Evolutionary conservation across 2,113 vertebrate species (phyloP), one percentile per base, ranked within the genome.

Genomic region (Dipodomys stephensi): DNA sequence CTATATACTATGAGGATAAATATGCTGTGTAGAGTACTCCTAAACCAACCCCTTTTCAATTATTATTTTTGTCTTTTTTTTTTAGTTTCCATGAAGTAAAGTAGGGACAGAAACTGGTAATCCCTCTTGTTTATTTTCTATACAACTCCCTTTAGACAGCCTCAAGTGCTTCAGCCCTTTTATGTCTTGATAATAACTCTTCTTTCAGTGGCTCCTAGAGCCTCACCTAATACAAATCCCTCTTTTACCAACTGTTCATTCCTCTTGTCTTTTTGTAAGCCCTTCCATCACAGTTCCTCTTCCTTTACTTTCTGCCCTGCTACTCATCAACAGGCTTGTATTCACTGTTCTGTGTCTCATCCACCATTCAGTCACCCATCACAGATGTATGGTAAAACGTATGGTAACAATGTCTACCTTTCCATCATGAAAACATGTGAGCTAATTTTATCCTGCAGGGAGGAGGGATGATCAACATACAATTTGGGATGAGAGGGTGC

Each of bases 301-400:
- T 32, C 4, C 22, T 81, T 82, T 71, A n/a, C 32, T 89, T 85
- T 57, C 23, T 80, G 20, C 6, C 60, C 7, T 79, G 77, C 28
- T 74, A 12, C 2, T 6, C 18, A 64, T 9, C 73, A 82, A 28
- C 0, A 27, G 1, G 2, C 18, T 30, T 62, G 3, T 0, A 67
- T 53, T 87, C 9, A n/a, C 62, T 83, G 9, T 53, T 87, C 25
- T 18, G 20, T 6, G 30, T 83, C 35, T 27, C 32, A 35, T 78
- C 6, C 0, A 28, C 13, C 39, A 68, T 13, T 57, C 53, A 86
- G 86, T 83, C 62, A 72, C 1, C 19, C 25, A 79, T 19, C 64
- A 12, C 13, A 86, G 35, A 82, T 64, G 76, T 86, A 67, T n/a
- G 39, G 39, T 39, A 39, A 39, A 39, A 39, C 6, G 39, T 39